phyloP scores from a whole-genome alignment of 2,888 invertebrate genomes.

The Mythimna lalbum region DNA sequence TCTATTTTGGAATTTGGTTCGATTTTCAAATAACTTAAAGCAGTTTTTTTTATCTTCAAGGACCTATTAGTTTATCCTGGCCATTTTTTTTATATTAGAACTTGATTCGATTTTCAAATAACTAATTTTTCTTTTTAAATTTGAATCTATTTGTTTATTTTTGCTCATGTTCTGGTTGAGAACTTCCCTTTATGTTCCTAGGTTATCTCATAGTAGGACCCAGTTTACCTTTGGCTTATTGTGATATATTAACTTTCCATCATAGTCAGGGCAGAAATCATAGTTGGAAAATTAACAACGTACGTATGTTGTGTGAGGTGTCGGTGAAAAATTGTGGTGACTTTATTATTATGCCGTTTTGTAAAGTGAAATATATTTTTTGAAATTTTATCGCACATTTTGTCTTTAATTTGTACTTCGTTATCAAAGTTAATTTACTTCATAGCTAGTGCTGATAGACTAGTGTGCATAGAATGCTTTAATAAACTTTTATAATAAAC shows the following conservation, averaged over 20 bases:
- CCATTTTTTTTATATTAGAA: not conserved
- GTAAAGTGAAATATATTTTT: slow-evolving; percentile 61
- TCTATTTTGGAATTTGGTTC: not conserved
- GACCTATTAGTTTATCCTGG: not conserved
- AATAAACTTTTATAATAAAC: too few species aligned
- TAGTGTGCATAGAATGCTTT: too few species aligned
- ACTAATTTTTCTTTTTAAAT: not conserved
- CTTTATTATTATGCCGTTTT: slow-evolving; percentile 55
- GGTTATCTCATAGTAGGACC: slow-evolving; percentile 35
- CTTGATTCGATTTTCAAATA: not conserved
- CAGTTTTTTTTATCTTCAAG: not conserved
- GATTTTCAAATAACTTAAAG: not conserved
- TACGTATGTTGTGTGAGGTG: slow-evolving; percentile 51
- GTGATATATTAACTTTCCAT: slow-evolving; percentile 43
- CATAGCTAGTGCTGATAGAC: too few species aligned
- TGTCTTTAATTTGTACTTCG: slow-evolving; percentile 14
- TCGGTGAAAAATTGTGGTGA: slow-evolving; percentile 61
- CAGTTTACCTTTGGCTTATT: slow-evolving; percentile 20
- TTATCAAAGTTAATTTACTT: too few species aligned
- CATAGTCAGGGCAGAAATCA: slow-evolving; percentile 33
- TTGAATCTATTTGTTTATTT: slow-evolving; percentile 20
- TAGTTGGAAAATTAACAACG: slow-evolving; percentile 38
- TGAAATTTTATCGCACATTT: slow-evolving; percentile 52
- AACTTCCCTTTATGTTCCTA: slow-evolving; percentile 4
- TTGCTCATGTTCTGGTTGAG: not conserved